Conservation (phyloP, 2,888 invertebrate genomes). For the Cephonodes hylas region DNA sequence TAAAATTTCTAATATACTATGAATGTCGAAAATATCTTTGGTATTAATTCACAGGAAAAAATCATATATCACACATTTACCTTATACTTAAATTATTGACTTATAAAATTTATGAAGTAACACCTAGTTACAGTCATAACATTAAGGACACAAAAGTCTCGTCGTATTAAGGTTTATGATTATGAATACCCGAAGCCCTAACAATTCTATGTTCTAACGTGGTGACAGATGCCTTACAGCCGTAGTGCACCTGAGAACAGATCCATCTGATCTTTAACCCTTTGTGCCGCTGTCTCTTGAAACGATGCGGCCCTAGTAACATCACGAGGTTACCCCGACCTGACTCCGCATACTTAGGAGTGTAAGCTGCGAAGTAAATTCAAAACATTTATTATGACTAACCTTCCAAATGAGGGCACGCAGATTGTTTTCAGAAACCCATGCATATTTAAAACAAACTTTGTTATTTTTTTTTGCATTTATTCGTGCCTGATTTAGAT, state of each 20-base stretch:
- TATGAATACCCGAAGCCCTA: conserved; percentile 16
- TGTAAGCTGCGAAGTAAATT: neutral
- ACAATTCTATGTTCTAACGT: conserved; percentile 19
- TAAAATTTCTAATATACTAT: neutral
- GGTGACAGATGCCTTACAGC: conserved; percentile 23
- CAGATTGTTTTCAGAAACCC: neutral
- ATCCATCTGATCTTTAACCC: conserved; percentile 24
- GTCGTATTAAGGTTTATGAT: conserved; percentile 9
- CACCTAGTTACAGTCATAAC: too few relatives aligned
- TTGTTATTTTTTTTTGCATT: too few relatives aligned
- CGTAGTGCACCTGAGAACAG: conserved; percentile 17
- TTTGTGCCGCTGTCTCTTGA: conserved; percentile 14
- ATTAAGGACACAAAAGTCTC: neutral
- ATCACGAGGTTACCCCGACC: conserved; percentile 23
- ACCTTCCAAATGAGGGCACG: neutral
- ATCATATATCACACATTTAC: neutral
- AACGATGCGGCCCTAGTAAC: conserved; percentile 17
- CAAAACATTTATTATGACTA: neutral
- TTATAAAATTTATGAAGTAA: neutral
- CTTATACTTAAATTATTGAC: neutral
- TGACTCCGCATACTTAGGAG: conserved; percentile 14
- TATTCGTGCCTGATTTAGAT: too few relatives aligned
- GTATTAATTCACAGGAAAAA: neutral
- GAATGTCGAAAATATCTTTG: neutral
- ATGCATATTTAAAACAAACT: neutral